Base-by-base conservation (phyloP, 2,797 vertebrate genomes). In the Enteromius argenteus region DNA sequence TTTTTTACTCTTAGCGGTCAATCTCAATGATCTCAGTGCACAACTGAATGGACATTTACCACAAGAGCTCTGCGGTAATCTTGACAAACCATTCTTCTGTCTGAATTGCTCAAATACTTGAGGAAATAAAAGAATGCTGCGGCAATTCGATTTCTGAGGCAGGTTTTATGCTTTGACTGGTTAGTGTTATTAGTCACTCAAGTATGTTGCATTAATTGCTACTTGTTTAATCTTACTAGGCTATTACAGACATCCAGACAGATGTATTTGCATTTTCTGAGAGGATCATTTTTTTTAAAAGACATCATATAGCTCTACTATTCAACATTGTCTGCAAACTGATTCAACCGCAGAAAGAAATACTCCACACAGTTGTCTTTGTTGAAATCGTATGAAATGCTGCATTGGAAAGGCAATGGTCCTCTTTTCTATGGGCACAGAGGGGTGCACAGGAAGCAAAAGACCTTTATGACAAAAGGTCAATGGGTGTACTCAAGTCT, bases 381-480 rank as follows among this genome's bases (percentile, higher is more conserved):
- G 89, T 90, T 90, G 74, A 79, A 90, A 88, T 84, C 82, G 69
- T 88, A 90, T 88, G 85, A 87, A 88, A 88, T 86, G 85, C 86
- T 86, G 87, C 30, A 86, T 85, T 85, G 87, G 82, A 79, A 83
- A 87, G 64, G 89, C 89, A 88, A 86, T 81, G 73, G 80, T 79
- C 80, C 62, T 87, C 81, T 82, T 88, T 90, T 90, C 87, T 90
- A 83, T 86, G 80, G 87, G 81, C 87, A 84, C 87, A 85, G 84
- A 86, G 87, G 86, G 86, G 87, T 87, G 87, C 77, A 85, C 60
- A 71, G 72, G 71, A 79, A 86, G 87, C 84, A 87, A 86, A 86
- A 86, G 87, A 88, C 77, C 85, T 87, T 79, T 84, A 77, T 76
- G 72, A 88, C 86, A 90, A 90, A 90, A 86, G 86, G 80, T 80